phyloP scores from a whole-genome alignment of 2,888 invertebrate species.

The Leptinotarsa juncta region DNA sequence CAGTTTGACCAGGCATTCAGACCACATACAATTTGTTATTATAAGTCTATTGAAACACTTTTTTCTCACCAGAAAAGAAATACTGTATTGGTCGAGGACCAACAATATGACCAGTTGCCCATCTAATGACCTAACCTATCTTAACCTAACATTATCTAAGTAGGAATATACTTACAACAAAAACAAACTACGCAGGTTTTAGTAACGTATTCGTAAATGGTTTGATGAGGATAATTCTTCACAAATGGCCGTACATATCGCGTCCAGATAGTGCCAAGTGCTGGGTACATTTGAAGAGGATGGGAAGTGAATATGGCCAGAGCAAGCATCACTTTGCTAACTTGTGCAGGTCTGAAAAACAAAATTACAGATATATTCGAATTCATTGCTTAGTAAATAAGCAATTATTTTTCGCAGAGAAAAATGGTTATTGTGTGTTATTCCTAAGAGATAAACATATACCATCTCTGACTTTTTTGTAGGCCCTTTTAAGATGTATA shows the following conservation, averaged over 20 bases:
- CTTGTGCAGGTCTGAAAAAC: constrained; percentile 73
- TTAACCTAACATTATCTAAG: not conserved
- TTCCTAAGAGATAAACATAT: no score
- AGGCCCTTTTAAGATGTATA: no score
- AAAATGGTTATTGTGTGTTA: no score
- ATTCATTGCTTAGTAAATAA: no score
- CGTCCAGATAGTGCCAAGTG: constrained; percentile 93
- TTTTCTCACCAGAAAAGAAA: no score
- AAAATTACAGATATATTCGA: not conserved
- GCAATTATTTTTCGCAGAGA: no score
- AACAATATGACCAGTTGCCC: no score
- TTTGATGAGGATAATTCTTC: constrained; percentile 71
- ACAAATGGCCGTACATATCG: constrained; percentile 75
- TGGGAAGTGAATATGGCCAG: constrained; percentile 92
- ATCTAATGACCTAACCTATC: not conserved
- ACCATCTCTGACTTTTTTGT: no score
- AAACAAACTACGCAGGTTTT: constrained; percentile 81
- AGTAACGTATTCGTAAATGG: constrained; percentile 82
- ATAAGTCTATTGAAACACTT: no score
- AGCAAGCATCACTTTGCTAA: constrained; percentile 79
- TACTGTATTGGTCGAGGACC: no score
- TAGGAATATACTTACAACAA: constrained; percentile 80
- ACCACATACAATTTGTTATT: no score
- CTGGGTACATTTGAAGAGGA: constrained; percentile 94
- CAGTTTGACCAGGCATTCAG: no score